Percentiles rank a stretch among this genome's conserved stretches.
Conservation (phyloP, 2,797 vertebrate species). For the Cottoperca gobio region DNA sequence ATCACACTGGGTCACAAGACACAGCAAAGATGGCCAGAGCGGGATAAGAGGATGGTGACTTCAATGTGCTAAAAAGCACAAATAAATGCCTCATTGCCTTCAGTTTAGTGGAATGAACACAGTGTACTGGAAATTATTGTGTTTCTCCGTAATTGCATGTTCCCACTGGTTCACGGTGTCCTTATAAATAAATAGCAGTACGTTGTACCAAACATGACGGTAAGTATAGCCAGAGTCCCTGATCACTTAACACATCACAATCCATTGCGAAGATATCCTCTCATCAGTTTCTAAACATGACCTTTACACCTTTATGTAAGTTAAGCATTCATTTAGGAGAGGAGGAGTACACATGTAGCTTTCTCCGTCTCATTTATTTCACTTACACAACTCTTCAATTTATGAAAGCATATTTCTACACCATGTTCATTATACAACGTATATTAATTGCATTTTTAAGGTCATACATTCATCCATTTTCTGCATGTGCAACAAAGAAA, state of each 20-base stretch:
- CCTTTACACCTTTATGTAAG: not conserved
- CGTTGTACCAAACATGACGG: too few relatives aligned
- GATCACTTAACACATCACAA: conserved; percentile 1
- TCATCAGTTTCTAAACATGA: not conserved
- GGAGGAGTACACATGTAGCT: too few relatives aligned
- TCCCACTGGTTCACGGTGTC: not conserved
- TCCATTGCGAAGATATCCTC: not conserved
- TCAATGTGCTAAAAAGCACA: conserved; percentile 23
- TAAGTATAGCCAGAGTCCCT: not conserved
- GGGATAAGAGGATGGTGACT: not conserved
- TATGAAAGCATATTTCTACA: conserved; percentile 13
- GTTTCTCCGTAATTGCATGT: not conserved
- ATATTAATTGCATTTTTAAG: conserved; percentile 13
- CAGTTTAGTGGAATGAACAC: not conserved
- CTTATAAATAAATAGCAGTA: too few relatives aligned
- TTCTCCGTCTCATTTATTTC: not conserved
- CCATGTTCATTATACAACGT: not conserved
- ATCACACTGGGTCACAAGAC: not conserved
- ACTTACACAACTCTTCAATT: not conserved
- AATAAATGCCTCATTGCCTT: not conserved
- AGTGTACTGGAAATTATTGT: not conserved
- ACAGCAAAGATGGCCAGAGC: not conserved
- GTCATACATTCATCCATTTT: conserved; percentile 1
- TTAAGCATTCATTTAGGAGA: too few relatives aligned
- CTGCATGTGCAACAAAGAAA: not conserved